A percentile compares a stretch with the other conserved stretches of the same genome.
Conservation (phyloP, 2,888 invertebrate genomes). For the Drosophila neotestacea region DNA sequence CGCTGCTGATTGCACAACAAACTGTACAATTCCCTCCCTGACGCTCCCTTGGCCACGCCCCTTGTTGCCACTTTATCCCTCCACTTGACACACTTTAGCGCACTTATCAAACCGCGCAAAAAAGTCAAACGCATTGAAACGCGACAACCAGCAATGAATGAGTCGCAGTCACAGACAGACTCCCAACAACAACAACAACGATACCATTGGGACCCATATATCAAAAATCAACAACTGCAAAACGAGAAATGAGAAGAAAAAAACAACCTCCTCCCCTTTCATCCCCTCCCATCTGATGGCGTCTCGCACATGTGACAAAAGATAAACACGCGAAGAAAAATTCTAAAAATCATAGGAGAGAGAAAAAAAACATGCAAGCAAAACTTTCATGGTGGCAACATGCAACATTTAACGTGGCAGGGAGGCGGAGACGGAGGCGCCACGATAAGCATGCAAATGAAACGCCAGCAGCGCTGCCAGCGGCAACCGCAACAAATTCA, state of each 20-base stretch:
- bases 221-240: constrained; percentile 76
- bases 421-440: constrained; percentile 23
- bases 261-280: neutral
- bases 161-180: constrained; percentile 62
- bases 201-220: constrained; percentile 73
- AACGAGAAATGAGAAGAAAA: constrained; percentile 34
- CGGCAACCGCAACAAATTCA: constrained; percentile 32
- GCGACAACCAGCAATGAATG: constrained; percentile 65
- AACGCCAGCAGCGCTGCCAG: constrained; percentile 45
- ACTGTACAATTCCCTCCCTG: constrained; percentile 21
- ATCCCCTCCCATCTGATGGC: neutral
- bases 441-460: constrained; percentile 79
- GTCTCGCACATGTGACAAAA: constrained; percentile 69
- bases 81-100: constrained; percentile 64
- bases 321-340: constrained; percentile 68
- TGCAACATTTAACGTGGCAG: constrained; percentile 46
- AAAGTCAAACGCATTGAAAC: constrained; percentile 75
- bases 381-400: constrained; percentile 69
- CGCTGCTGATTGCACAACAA: constrained; percentile 65
- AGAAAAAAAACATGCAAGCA: constrained; percentile 26
- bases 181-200: constrained; percentile 44
- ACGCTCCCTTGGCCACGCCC: neutral
- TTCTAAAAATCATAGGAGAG: constrained; percentile 51
- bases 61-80: constrained; percentile 33
- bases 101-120: constrained; percentile 65